Conservation (phyloP, 37 sponge, comb jelly and placozoan genomes). For the Halisarca cf. caerulea region DNA sequence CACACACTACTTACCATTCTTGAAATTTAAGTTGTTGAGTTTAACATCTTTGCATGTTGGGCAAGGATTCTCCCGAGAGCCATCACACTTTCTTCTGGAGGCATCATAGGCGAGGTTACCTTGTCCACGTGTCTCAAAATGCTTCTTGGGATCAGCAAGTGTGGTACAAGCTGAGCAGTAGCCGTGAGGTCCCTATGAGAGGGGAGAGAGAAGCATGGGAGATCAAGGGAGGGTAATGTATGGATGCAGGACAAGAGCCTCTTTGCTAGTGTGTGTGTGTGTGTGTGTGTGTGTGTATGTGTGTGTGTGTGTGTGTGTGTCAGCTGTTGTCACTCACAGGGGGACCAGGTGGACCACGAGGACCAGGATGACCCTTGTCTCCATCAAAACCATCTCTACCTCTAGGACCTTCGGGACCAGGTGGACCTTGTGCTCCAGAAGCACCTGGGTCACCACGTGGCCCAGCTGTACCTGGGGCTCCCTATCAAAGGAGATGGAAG, state of each 20-base stretch:
- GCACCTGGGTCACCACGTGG: slow-evolving; percentile 26
- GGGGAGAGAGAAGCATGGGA: no score
- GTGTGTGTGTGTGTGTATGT: no score
- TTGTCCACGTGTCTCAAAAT: not conserved
- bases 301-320: no score
- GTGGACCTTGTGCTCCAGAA: slow-evolving; percentile 12
- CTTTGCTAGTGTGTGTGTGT: no score
- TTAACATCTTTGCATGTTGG: slow-evolving; percentile 16
- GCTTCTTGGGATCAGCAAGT: slow-evolving; percentile 23
- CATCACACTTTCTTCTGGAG: not conserved
- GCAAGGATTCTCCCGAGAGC: slow-evolving; percentile 6
- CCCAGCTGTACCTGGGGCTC: slow-evolving; percentile 9
- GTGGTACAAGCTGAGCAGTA: slow-evolving; percentile 22
- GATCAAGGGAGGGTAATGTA: no score
- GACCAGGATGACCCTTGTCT: slow-evolving; percentile 63
- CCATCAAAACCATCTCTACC: slow-evolving; percentile 32
- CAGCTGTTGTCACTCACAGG: slow-evolving; percentile 41
- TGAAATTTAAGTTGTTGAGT: not conserved
- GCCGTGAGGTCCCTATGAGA: slow-evolving; percentile 4
- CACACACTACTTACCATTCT: no score
- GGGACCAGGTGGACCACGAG: slow-evolving; percentile 56
- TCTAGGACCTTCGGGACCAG: slow-evolving; percentile 24
- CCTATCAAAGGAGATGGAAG: not conserved
- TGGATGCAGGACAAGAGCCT: no score
- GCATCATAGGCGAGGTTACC: not conserved